Percentiles rank a stretch among this genome's conserved stretches.
phyloP scores from a whole-genome alignment of 2,113 vertebrate species.

The Hippopotamus amphibius region DNA sequence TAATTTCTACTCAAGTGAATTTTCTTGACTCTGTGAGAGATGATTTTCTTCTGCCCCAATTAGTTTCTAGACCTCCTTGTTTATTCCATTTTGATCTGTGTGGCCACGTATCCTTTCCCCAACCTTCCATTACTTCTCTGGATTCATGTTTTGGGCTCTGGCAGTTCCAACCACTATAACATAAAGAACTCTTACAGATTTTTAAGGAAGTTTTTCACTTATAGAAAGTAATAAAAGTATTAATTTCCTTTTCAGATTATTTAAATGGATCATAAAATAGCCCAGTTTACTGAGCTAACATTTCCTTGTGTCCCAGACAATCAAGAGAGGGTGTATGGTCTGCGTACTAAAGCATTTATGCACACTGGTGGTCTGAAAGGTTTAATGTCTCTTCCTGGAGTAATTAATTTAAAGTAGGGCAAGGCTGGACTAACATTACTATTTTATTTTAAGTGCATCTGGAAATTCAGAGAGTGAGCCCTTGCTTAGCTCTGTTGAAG shows the following conservation, averaged over 20 bases:
- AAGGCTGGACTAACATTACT: slow-evolving; percentile 62
- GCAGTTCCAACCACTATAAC: not conserved
- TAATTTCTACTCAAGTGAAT: not conserved
- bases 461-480: slow-evolving; percentile 68
- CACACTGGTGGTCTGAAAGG: slow-evolving; percentile 75
- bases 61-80: not conserved
- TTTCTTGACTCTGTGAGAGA: not conserved
- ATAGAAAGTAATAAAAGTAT: slow-evolving; percentile 79
- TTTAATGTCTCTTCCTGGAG: slow-evolving; percentile 79
- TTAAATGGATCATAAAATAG: slow-evolving; percentile 80
- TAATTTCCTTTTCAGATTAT: slow-evolving; percentile 83
- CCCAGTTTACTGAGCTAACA: slow-evolving; percentile 69
- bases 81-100: slow-evolving; percentile 40
- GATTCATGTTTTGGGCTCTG: not conserved
- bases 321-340: slow-evolving; percentile 43
- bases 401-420: slow-evolving; percentile 75
- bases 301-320: slow-evolving; percentile 65
- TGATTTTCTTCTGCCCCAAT: not conserved
- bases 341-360: slow-evolving; percentile 38
- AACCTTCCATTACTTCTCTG: slow-evolving; percentile 1
- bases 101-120: not conserved
- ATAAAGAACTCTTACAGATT: slow-evolving; percentile 69
- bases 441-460: slow-evolving; percentile 77
- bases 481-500: slow-evolving; percentile 63
- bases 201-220: slow-evolving; percentile 77